These are phyloP conservation scores for Eumacrocentrus americanus DNA, from an alignment of 2,888 invertebrate genomes.

Conservation along the genomic window DNA sequence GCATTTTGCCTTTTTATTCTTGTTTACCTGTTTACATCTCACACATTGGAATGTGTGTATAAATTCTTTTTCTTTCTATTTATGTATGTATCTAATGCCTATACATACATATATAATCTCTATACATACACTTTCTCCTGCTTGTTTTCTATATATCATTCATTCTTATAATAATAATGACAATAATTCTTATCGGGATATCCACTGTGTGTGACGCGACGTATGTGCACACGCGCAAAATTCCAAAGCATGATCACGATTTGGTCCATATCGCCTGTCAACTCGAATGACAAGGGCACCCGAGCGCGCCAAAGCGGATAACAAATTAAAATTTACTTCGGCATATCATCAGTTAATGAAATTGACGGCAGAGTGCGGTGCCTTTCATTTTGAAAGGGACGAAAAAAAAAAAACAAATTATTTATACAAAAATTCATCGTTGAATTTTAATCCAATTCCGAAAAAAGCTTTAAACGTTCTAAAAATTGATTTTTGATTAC, in stretches of 20 bases:
- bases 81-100: background rate
- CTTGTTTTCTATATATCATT: conserved; percentile 2
- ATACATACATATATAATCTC: background rate
- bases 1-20: background rate
- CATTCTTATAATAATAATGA: too few relatives aligned
- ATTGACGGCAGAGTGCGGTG: too few relatives aligned
- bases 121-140: too few relatives aligned
- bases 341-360: background rate
- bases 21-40: background rate
- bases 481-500: conserved; percentile 26
- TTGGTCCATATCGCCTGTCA: conserved; percentile 25
- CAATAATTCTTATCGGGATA: too few relatives aligned
- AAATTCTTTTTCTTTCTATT: background rate
- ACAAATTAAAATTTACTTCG: background rate
- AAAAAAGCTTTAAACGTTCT: background rate
- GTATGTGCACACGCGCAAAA: conserved; percentile 21
- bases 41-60: background rate
- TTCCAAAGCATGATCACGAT: conserved; percentile 28
- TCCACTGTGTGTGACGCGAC: conserved; percentile 17
- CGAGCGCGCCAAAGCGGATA: conserved; percentile 25
- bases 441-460: too few relatives aligned
- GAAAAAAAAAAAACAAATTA: background rate
- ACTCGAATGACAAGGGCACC: conserved; percentile 18
- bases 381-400: too few relatives aligned
- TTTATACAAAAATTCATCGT: background rate